Conservation (phyloP, 1,140 invertebrate genomes). For the Bombus cullumanus region DNA sequence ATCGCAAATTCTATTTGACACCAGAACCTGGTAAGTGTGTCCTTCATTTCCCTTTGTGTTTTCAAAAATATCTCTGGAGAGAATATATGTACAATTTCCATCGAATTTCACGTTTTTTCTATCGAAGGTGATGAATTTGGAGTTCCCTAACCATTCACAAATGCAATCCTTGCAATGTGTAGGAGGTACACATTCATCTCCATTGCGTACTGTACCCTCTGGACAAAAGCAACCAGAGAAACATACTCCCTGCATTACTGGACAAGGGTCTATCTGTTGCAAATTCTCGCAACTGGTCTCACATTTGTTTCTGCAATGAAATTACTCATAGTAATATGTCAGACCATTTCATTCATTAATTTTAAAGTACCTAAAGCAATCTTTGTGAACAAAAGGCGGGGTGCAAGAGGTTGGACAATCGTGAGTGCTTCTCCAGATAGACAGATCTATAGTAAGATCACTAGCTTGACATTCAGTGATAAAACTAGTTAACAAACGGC, state of each 20-base stretch:
- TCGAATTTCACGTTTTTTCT: slow-evolving; percentile 87
- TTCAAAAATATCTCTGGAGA: slow-evolving; percentile 85
- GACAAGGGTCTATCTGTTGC: slow-evolving; percentile 84
- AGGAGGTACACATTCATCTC: slow-evolving; percentile 87
- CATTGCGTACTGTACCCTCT: slow-evolving; percentile 88
- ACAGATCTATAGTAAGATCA: slow-evolving; percentile 85
- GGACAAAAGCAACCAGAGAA: slow-evolving; percentile 94
- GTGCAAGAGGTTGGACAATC: slow-evolving; percentile 88
- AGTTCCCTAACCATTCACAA: slow-evolving; percentile 88
- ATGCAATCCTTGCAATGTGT: slow-evolving; percentile 90
- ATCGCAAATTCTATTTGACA: slow-evolving; percentile 86
- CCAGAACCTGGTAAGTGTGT: slow-evolving; percentile 87
- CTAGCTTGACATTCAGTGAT: slow-evolving; percentile 87
- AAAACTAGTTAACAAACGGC: slow-evolving; percentile 86
- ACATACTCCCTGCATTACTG: slow-evolving; percentile 86
- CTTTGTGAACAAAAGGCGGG: slow-evolving; percentile 89
- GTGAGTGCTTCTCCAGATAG: slow-evolving; percentile 87
- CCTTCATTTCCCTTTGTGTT: slow-evolving; percentile 71
- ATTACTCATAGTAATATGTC: not conserved
- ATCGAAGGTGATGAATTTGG: slow-evolving; percentile 90
- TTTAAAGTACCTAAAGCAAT: slow-evolving; percentile 87
- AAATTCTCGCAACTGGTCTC: slow-evolving; percentile 88
- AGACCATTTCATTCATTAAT: not conserved
- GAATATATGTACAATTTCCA: slow-evolving; percentile 91
- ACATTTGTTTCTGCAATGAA: slow-evolving; percentile 81